phyloP scores from a whole-genome alignment of 1,140 invertebrate genomes.

The Bombus waltoni region DNA sequence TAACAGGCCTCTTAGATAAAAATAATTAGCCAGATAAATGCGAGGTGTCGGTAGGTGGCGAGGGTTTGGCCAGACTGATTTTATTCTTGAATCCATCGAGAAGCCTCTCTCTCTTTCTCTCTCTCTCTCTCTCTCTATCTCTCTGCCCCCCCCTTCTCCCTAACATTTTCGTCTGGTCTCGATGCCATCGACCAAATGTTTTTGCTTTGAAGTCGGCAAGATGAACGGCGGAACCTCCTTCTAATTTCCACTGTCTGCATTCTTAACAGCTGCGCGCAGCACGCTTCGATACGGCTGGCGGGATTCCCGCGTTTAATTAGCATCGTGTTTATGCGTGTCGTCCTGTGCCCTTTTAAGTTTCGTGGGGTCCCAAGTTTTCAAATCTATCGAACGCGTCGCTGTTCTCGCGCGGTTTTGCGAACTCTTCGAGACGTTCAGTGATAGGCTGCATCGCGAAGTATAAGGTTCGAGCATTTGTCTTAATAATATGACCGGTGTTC shows the following conservation, averaged over 20 bases:
- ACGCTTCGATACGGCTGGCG: slow-evolving; percentile 65
- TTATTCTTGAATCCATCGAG: slow-evolving; percentile 54
- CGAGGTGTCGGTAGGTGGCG: slow-evolving; percentile 59
- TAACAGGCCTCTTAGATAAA: slow-evolving; percentile 79
- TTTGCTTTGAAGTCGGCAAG: slow-evolving; percentile 76
- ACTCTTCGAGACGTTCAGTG: background rate
- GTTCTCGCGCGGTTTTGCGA: background rate
- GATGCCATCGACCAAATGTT: slow-evolving; percentile 61
- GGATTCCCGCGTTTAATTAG: slow-evolving; percentile 71
- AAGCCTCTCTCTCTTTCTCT: background rate
- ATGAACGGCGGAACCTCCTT: slow-evolving; percentile 71
- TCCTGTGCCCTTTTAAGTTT: slow-evolving; percentile 25
- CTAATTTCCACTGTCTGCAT: slow-evolving; percentile 75
- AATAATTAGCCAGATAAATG: slow-evolving; percentile 80
- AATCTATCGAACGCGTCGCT: slow-evolving; percentile 12
- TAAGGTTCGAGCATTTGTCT: background rate
- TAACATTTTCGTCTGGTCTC: slow-evolving; percentile 8
- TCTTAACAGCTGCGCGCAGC: slow-evolving; percentile 72
- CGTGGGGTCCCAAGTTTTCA: background rate
- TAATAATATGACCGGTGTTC: background rate
- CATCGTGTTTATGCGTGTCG: slow-evolving; percentile 63
- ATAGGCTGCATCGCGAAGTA: background rate
- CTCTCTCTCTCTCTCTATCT: background rate
- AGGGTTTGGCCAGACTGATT: slow-evolving; percentile 47
- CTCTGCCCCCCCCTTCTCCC: background rate